These are phyloP conservation scores for Phyllotis vaccarum DNA, from an alignment of 2,797 vertebrate species.

Conservation along the genomic window DNA sequence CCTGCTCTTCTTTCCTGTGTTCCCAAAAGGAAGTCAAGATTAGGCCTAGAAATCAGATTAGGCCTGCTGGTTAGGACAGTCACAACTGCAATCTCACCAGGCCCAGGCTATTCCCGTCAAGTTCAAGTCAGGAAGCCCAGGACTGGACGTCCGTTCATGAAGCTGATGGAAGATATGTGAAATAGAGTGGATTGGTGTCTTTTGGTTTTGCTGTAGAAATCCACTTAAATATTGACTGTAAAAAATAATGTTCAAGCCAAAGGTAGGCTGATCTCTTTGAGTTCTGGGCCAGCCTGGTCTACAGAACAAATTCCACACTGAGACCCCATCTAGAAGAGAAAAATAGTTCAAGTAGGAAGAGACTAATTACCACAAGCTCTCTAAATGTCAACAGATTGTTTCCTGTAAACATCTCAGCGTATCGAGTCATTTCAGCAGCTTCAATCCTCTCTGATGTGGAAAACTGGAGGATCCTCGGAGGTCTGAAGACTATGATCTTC, in stretches of 20 bases:
- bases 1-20: neutral
- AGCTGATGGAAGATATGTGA: neutral
- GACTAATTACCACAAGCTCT: neutral
- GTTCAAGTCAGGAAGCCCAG: neutral
- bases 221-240: neutral
- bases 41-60: no score
- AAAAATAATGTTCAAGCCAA: neutral
- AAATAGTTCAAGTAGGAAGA: constrained; percentile 31
- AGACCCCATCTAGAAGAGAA: neutral
- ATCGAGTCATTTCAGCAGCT: neutral
- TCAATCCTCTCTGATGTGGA: neutral
- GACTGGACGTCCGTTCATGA: neutral
- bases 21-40: neutral
- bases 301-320: neutral
- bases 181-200: neutral
- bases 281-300: no score
- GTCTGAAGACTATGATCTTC: neutral
- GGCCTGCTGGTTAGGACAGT: neutral
- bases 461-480: neutral
- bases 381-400: neutral
- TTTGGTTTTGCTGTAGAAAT: neutral
- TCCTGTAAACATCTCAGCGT: constrained; percentile 9
- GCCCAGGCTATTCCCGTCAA: neutral
- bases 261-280: neutral
- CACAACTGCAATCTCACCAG: neutral